A percentile compares a stretch with the other conserved stretches of the same genome.
Evolutionary conservation across 2,888 invertebrate genomes (phyloP).

Genomic region (Andrena chrysosceles): DNA sequence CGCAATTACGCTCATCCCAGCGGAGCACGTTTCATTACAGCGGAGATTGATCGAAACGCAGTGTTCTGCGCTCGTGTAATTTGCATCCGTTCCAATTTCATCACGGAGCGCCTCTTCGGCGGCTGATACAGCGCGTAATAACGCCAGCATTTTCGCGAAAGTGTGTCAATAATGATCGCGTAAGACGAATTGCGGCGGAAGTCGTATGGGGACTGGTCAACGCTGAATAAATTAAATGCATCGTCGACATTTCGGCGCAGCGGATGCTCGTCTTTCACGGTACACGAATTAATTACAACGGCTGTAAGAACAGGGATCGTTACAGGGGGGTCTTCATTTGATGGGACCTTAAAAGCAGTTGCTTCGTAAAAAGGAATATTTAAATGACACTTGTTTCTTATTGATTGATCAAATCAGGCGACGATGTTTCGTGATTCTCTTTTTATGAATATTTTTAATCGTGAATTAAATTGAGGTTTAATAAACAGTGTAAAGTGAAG

Average conservation of each 20-base stretch:
- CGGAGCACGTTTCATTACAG: constrained; percentile 11
- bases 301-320: background rate
- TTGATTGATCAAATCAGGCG: too few species aligned
- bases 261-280: background rate
- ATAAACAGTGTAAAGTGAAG: background rate
- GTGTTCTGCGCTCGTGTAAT: constrained; percentile 13
- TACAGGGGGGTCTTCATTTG: background rate
- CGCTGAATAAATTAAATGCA: constrained; percentile 38
- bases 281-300: constrained; percentile 36
- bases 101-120: background rate
- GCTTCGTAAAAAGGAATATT: background rate
- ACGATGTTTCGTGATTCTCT: too few species aligned
- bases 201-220: constrained; percentile 26
- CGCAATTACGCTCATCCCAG: background rate
- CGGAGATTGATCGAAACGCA: constrained; percentile 32
- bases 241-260: background rate
- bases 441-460: background rate
- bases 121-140: constrained; percentile 6
- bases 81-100: constrained; percentile 20
- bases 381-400: background rate
- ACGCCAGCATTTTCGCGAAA: constrained; percentile 32
- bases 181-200: constrained; percentile 20
- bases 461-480: background rate
- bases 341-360: background rate
- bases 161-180: constrained; percentile 46